Evolutionary conservation across 2,113 vertebrate genomes (phyloP).

Genomic region (Tetraodon nigroviridis): DNA sequence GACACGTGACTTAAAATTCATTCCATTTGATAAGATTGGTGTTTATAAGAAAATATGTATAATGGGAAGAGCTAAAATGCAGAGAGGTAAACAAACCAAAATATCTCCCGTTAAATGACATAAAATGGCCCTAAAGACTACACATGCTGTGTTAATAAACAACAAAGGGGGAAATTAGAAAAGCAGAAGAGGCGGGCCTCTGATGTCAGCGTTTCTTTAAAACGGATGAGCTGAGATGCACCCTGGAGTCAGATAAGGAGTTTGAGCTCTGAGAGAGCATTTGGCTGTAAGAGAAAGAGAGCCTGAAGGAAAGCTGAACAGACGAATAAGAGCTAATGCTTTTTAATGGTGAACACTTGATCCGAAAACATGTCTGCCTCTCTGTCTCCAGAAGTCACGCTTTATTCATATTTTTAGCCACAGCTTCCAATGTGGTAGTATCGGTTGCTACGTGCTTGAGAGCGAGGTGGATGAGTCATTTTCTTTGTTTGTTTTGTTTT

Average conservation of each 20-base stretch:
- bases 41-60: too few relatives aligned
- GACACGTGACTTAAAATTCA: too few relatives aligned
- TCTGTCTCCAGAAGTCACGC: background rate
- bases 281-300: background rate
- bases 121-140: constrained; percentile 16
- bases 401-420: background rate
- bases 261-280: constrained; percentile 12
- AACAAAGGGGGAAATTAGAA: constrained; percentile 32
- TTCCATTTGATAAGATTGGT: too few relatives aligned
- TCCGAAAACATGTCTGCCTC: constrained; percentile 4
- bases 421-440: too few relatives aligned
- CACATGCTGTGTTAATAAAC: constrained; percentile 10
- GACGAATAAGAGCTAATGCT: constrained; percentile 37
- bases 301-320: constrained; percentile 13
- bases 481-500: background rate
- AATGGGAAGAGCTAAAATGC: too few relatives aligned
- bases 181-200: background rate
- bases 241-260: constrained; percentile 17
- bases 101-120: too few relatives aligned
- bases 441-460: background rate
- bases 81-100: too few relatives aligned
- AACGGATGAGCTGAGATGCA: constrained; percentile 21
- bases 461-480: background rate
- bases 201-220: constrained; percentile 23
- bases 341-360: constrained; percentile 26